Conservation (phyloP, 2,888 invertebrate genomes). For the Ectobius pallidus region DNA sequence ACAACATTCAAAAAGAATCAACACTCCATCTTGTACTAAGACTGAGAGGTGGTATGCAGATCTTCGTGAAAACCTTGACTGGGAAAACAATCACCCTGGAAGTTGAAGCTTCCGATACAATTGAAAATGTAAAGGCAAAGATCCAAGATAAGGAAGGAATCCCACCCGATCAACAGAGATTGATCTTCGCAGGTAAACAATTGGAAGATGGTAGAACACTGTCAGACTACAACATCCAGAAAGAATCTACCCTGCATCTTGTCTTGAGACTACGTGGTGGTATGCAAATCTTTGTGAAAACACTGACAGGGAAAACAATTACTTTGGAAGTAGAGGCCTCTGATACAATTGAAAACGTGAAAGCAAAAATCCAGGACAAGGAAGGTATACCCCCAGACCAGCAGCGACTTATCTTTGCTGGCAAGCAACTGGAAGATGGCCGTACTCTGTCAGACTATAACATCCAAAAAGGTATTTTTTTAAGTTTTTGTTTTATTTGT, state of each 20-base stretch:
- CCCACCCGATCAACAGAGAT: background rate
- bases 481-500: too few species aligned
- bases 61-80: constrained; percentile 58
- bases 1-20: constrained; percentile 5
- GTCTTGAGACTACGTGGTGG: constrained; percentile 65
- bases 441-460: constrained; percentile 91
- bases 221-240: background rate
- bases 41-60: constrained; percentile 50
- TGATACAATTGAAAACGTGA: constrained; percentile 60
- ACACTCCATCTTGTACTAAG: constrained; percentile 42
- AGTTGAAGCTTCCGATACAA: background rate
- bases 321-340: constrained; percentile 56
- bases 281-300: constrained; percentile 61
- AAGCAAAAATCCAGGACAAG: constrained; percentile 53
- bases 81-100: constrained; percentile 51
- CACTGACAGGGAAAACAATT: constrained; percentile 57
- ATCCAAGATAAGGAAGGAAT: background rate
- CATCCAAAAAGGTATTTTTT: constrained; percentile 88
- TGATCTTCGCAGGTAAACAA: constrained; percentile 54
- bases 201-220: background rate
- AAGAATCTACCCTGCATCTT: constrained; percentile 61
- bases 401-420: constrained; percentile 77
- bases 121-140: constrained; percentile 1
- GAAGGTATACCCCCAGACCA: constrained; percentile 53
- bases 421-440: constrained; percentile 94